These are phyloP conservation scores for Eupeodes luniger DNA, from an alignment of 2,888 invertebrate genomes.

Conservation along the genomic window DNA sequence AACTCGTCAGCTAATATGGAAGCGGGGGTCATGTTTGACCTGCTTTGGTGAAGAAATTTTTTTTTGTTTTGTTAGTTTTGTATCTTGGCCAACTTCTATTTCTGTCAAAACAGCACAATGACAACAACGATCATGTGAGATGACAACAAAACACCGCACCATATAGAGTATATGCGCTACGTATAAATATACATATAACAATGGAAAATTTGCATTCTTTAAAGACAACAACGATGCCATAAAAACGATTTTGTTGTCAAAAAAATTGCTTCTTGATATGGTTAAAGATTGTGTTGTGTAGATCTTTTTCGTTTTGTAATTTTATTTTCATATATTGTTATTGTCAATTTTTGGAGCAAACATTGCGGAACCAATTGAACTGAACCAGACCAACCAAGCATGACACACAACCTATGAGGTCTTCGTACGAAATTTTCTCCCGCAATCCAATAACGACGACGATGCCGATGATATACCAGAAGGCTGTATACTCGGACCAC, in stretches of 20 bases:
- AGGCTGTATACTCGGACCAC: neutral
- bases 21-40: conserved; percentile 74
- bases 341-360: conserved; percentile 34
- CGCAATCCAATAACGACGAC: neutral
- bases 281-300: conserved; percentile 23
- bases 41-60: conserved; percentile 52
- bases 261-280: conserved; percentile 24
- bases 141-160: conserved; percentile 55
- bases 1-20: conserved; percentile 73
- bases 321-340: neutral
- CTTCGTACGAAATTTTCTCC: conserved; percentile 4
- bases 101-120: conserved; percentile 58
- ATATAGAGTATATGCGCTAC: conserved; percentile 45
- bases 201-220: conserved; percentile 72
- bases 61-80: conserved; percentile 4
- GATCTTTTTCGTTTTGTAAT: neutral
- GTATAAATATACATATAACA: conserved; percentile 37
- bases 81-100: conserved; percentile 63
- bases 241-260: conserved; percentile 61
- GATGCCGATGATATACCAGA: conserved; percentile 11
- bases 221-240: conserved; percentile 43
- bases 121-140: conserved; percentile 57
- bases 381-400: conserved; percentile 16
- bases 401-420: conserved; percentile 59
- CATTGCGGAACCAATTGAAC: conserved; percentile 25